phyloP scores from a whole-genome alignment of 1,140 invertebrate genomes.

The Oreohelix idahoensis region DNA sequence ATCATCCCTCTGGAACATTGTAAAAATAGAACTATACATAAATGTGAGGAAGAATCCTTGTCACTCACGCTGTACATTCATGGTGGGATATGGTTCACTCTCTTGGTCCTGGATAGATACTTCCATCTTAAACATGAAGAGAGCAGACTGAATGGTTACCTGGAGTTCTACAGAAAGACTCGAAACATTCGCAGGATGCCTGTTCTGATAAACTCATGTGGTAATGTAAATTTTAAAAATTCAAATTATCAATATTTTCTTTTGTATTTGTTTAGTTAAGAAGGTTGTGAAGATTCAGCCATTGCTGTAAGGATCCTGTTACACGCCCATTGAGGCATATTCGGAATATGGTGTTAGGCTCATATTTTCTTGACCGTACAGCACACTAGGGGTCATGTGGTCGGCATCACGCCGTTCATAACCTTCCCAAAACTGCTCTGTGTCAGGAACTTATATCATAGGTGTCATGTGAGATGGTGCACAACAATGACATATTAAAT shows the following conservation, averaged over 20 bases:
- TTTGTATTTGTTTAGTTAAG: too few relatives aligned
- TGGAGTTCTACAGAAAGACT: constrained; percentile 64
- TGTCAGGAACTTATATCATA: too few relatives aligned
- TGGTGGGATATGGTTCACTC: constrained; percentile 59
- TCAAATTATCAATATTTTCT: not conserved
- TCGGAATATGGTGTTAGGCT: too few relatives aligned
- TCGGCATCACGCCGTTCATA: too few relatives aligned
- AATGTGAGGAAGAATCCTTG: constrained; percentile 33
- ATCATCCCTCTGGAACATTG: constrained; percentile 47
- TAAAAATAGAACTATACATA: not conserved
- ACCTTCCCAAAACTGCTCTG: too few relatives aligned
- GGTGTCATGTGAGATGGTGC: too few relatives aligned
- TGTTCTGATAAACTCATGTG: constrained; percentile 57
- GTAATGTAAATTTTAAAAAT: constrained; percentile 46
- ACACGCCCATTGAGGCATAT: too few relatives aligned
- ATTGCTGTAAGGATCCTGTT: too few relatives aligned
- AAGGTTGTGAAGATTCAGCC: too few relatives aligned
- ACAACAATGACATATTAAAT: too few relatives aligned
- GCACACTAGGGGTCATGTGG: too few relatives aligned
- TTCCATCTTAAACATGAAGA: constrained; percentile 55
- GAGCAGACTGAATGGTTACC: constrained; percentile 58
- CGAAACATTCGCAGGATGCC: constrained; percentile 58
- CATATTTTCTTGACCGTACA: too few relatives aligned
- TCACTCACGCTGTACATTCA: constrained; percentile 53
- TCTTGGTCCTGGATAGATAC: constrained; percentile 54